A percentile compares a stretch with the other conserved stretches of the same genome.
Conservation (phyloP, 2,113 vertebrate genomes). For the Pungitius pungitius region DNA sequence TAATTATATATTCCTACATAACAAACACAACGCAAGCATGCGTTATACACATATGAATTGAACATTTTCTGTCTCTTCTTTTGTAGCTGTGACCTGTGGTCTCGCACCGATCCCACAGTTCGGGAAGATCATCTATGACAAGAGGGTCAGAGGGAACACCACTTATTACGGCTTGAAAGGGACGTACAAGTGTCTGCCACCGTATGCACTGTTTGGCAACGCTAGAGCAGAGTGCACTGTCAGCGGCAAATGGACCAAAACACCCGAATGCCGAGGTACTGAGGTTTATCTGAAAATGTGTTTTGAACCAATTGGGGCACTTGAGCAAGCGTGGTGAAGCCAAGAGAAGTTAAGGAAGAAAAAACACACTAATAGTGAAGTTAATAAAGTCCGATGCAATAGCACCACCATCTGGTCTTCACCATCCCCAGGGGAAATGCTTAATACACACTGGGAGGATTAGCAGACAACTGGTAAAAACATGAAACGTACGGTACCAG, state of each 20-base stretch:
- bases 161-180: constrained; percentile 72
- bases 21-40: background rate
- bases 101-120: constrained; percentile 79
- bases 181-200: constrained; percentile 82
- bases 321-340: background rate
- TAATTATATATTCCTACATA: background rate
- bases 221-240: constrained; percentile 79
- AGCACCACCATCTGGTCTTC: background rate
- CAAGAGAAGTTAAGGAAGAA: background rate
- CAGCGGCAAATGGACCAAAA: constrained; percentile 84
- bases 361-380: background rate
- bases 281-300: constrained; percentile 29
- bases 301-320: background rate
- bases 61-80: constrained; percentile 15
- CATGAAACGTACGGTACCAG: background rate
- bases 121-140: constrained; percentile 74
- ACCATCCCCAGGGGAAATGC: background rate
- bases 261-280: constrained; percentile 86
- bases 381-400: background rate
- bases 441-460: background rate
- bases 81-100: constrained; percentile 83
- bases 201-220: constrained; percentile 82
- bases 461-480: background rate
- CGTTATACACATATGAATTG: background rate
- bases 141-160: constrained; percentile 50